phyloP scores from a whole-genome alignment of 92 coral and sea anemone species.

The Zoanthus gigantus region DNA sequence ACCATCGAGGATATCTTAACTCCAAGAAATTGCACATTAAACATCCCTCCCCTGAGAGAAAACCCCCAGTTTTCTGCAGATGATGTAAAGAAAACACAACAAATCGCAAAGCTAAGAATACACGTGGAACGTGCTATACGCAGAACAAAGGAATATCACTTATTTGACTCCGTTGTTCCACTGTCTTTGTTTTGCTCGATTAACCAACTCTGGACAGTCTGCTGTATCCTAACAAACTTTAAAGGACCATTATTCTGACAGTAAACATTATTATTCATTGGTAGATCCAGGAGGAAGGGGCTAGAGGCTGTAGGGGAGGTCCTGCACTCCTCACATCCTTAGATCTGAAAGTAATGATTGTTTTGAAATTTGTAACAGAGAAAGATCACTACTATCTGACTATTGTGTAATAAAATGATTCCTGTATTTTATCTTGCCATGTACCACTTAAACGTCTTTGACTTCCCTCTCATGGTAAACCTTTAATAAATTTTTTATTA shows the following conservation, averaged over 20 bases:
- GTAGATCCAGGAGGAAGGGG: slow-evolving; percentile 34
- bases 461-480: slow-evolving; percentile 29
- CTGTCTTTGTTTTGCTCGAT: slow-evolving; percentile 55
- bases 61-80: slow-evolving; percentile 43
- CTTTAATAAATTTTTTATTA: not conserved
- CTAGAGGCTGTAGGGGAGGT: slow-evolving; percentile 4
- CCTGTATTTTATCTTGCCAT: slow-evolving; percentile 34
- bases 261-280: slow-evolving; percentile 32
- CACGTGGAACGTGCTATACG: slow-evolving; percentile 60
- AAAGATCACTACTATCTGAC: slow-evolving; percentile 47
- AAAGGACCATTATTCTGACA: slow-evolving; percentile 56
- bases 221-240: slow-evolving; percentile 58
- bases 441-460: slow-evolving; percentile 37
- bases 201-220: slow-evolving; percentile 62
- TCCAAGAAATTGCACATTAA: slow-evolving; percentile 41
- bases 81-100: slow-evolving; percentile 49
- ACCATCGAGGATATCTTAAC: slow-evolving; percentile 49
- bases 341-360: slow-evolving; percentile 39
- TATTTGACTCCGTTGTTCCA: slow-evolving; percentile 55
- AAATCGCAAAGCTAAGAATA: slow-evolving; percentile 53
- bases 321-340: slow-evolving; percentile 16
- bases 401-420: slow-evolving; percentile 28
- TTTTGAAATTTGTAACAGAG: slow-evolving; percentile 27
- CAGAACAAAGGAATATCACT: slow-evolving; percentile 47
- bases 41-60: slow-evolving; percentile 43